Evolutionary conservation across 1,140 invertebrate species (phyloP), one percentile per base, ranked within the genome.

Genomic region (Macrosteles quadrilineatus): DNA sequence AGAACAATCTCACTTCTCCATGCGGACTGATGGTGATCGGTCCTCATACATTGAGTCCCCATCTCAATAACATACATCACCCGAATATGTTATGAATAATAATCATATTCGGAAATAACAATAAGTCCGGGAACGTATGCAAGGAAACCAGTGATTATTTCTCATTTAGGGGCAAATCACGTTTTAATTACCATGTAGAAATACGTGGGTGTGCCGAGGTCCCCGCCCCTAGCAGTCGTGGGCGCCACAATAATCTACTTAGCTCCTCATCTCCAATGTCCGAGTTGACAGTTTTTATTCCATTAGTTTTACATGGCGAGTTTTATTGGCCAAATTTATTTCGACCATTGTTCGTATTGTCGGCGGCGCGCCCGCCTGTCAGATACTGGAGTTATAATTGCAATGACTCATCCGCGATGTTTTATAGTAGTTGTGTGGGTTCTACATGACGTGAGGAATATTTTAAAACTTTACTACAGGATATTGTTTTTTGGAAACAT

Each of bases 161-260:
- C 55, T 59, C 55, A 59, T 59, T 59, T 59, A 59, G 55, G 55
- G 6, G 55, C 55, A 59, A 59, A 59, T 59, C 55, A 59, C 55
- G 55, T 59, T 59, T 59, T 59, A 59, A 59, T 59, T 59, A 59
- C 55, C 55, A 59, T 59, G 55, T 30, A 27, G 55, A 59, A 59
- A 59, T 2, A 27, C 12, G 55, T 59, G 55, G 21, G 47, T n/a
- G n/a, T n/a, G n/a, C n/a, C n/a, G n/a, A n/a, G n/a, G n/a, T n/a
- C n/a, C n/a, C n/a, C n/a, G n/a, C n/a, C n/a, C n/a, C n/a, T n/a
- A n/a, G n/a, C n/a, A n/a, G n/a, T n/a, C n/a, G n/a, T n/a, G n/a
- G n/a, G n/a, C n/a, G n/a, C n/a, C 47, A 53, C 19, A 53, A 40
- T 40, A 6, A 9, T 40, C 36, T 9, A 6, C 17, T 40, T 6